Base-by-base conservation (phyloP, 1,140 invertebrate genomes). In the Tigriopus japonicus region DNA sequence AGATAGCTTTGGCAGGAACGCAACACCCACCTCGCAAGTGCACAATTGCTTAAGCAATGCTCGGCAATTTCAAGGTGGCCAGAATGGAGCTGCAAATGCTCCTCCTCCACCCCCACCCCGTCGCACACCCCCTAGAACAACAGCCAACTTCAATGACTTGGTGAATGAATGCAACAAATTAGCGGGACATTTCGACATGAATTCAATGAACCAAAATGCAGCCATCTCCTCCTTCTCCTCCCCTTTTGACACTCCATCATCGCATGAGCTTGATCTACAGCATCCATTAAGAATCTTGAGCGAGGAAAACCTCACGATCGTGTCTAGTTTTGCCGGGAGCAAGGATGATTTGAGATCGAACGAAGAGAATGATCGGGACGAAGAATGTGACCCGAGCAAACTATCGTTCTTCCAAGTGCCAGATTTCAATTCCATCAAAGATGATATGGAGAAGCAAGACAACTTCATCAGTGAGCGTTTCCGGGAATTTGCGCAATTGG, bases 231-330 rank as follows among this genome's bases (percentile, higher is more conserved):
- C 52, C 52, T 17, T 21, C 51, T 9, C 52, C 52, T 23, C 52
- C 52, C 52, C 21, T 54, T 35, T 35, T 35, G 28, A 35, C 28
- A 35, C 28, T 35, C 28, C 28, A 35, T 35, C 28, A 35, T 35
- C 28, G 3, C 28, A 9, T 35, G 28, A 35, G 28, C 28, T 35
- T 35, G 28, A 35, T 35, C 28, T 35, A 42, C 43, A 53, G 28
- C 59, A 61, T 61, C 59, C 59, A 14, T 52, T 61, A 15, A 15
- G 59, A 21, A 61, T 61, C 40, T 40, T 61, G 40, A 61, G 59
- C 35, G 59, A 61, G 49, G 59, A 61, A 51, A 61, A 61, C 23
- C 28, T 61, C 17, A 61, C 59, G 10, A 40, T 61, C 35, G 59
- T 61, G 13, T 61, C 59, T 14, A 61, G 43, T 17, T 61, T 61